Evolutionary conservation across 2,113 vertebrate genomes (phyloP).

Genomic region (Lophius piscatorius): DNA sequence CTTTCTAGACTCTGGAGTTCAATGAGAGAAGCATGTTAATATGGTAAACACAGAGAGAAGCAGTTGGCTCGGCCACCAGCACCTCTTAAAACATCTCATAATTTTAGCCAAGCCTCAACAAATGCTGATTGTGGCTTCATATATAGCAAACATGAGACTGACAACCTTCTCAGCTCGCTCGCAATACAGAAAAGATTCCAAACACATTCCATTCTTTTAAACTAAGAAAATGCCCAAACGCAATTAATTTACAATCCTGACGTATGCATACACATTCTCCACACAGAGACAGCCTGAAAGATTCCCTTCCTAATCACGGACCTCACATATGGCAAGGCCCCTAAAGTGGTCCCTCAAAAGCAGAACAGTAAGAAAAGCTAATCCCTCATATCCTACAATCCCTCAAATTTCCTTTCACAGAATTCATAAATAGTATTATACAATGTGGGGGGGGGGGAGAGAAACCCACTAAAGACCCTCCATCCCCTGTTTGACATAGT

Average conservation of each 20-base stretch:
- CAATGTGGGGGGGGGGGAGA: slow-evolving; percentile 22
- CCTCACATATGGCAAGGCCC: slow-evolving; percentile 7
- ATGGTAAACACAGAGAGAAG: neutral
- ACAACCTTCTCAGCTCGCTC: neutral
- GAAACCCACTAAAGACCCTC: slow-evolving; percentile 40
- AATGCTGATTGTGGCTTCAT: neutral
- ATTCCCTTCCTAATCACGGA: slow-evolving; percentile 66
- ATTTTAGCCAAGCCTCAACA: neutral
- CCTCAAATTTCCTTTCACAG: slow-evolving; percentile 61
- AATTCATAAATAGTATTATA: slow-evolving; percentile 63
- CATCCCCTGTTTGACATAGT: slow-evolving; percentile 17
- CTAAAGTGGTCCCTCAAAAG: slow-evolving; percentile 16
- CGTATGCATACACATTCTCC: neutral
- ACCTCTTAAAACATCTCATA: no score
- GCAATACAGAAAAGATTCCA: neutral
- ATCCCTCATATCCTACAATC: slow-evolving; percentile 37
- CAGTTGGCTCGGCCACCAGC: neutral
- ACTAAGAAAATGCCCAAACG: neutral
- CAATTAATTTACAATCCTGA: neutral
- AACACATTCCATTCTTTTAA: slow-evolving; percentile 1
- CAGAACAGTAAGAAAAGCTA: slow-evolving; percentile 14
- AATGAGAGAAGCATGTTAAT: neutral
- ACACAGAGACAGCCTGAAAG: slow-evolving; percentile 12
- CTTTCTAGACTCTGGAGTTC: neutral
- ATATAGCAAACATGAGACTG: neutral